phyloP scores from a whole-genome alignment of 1,140 invertebrate genomes.

The Bombus huntii region DNA sequence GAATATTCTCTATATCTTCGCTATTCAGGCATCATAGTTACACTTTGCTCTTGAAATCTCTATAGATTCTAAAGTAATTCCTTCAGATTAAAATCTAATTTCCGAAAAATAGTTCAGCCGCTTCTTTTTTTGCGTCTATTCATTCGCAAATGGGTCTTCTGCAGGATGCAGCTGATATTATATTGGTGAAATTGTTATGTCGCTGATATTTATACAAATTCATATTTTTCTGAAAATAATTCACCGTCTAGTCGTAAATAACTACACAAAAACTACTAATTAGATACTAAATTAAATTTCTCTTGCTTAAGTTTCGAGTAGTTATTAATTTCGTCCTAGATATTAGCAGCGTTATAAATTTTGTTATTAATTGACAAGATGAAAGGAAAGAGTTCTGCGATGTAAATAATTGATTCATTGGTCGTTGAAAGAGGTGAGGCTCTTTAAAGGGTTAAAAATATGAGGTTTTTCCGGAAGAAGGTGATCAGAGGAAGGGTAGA shows the following conservation, averaged over 20 bases:
- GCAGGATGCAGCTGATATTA: too few species aligned
- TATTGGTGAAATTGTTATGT: too few species aligned
- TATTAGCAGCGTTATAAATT: neutral
- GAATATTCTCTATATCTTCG: neutral
- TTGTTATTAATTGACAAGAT: neutral
- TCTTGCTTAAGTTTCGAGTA: neutral
- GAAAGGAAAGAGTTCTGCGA: too few species aligned
- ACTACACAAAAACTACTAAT: neutral
- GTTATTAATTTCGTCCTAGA: neutral
- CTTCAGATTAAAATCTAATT: neutral
- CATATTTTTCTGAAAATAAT: too few species aligned
- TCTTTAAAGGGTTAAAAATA: neutral
- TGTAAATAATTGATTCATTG: neutral
- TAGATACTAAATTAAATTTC: neutral
- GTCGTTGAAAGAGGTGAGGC: neutral
- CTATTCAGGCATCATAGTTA: neutral
- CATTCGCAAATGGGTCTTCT: neutral
- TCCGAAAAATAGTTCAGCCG: neutral
- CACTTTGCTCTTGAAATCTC: neutral
- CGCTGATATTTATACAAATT: too few species aligned
- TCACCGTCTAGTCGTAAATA: neutral
- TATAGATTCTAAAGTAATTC: neutral
- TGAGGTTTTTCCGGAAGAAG: neutral
- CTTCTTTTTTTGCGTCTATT: neutral
- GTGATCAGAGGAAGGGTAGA: slow-evolving; percentile 3